phyloP scores from a whole-genome alignment of 2,113 vertebrate genomes.

The Varanus komodoensis region DNA sequence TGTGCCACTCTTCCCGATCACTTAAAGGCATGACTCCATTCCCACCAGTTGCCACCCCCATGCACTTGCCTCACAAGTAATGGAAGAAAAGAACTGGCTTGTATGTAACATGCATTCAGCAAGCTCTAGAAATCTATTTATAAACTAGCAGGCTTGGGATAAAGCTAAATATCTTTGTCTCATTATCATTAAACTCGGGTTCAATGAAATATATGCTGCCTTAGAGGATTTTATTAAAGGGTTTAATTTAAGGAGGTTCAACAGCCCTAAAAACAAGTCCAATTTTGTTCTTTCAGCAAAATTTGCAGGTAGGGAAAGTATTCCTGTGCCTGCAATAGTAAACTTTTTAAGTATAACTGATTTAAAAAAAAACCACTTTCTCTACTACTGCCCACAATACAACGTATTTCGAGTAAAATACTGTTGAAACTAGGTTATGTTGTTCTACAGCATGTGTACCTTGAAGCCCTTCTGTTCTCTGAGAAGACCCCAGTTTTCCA shows the following conservation, averaged over 20 bases:
- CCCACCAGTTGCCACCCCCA: not conserved
- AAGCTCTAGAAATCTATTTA: not conserved
- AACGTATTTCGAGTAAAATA: conserved; percentile 11
- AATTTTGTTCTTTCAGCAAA: not conserved
- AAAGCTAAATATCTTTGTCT: not conserved
- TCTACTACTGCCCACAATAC: not conserved
- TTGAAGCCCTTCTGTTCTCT: not conserved
- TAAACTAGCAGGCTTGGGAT: not conserved
- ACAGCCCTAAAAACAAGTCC: not conserved
- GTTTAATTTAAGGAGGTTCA: not conserved
- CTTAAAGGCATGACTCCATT: not conserved
- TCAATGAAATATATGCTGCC: not conserved
- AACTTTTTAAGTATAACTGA: not conserved
- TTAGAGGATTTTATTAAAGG: not conserved
- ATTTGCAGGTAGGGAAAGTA: not conserved
- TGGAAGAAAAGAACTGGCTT: not conserved
- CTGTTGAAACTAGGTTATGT: not conserved
- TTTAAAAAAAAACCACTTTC: not conserved
- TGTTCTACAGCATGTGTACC: not conserved
- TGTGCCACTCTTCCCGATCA: not conserved
- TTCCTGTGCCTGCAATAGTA: not conserved
- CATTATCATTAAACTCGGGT: not conserved
- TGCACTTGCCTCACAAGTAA: not conserved
- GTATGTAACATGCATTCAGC: not conserved
- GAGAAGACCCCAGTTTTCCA: conserved; percentile 40